phyloP scores from a whole-genome alignment of 2,113 vertebrate genomes.

The Regulus satrapa region DNA sequence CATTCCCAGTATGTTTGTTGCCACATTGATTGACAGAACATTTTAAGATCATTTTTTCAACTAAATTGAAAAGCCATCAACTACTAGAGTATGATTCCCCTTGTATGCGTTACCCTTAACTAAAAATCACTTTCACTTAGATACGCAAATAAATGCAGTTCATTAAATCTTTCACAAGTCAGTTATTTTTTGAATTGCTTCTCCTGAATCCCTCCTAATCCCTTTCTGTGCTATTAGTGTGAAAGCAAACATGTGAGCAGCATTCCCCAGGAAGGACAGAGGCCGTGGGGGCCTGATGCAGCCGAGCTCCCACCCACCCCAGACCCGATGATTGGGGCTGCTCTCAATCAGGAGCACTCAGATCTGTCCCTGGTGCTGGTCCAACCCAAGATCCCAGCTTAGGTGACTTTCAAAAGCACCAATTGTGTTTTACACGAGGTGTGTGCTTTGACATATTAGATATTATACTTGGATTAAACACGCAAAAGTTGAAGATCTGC shows the following conservation, averaged over 20 bases:
- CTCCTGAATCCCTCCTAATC: background rate
- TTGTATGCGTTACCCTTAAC: background rate
- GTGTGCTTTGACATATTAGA: background rate
- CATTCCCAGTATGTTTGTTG: background rate
- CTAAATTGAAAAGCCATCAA: background rate
- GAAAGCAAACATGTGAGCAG: background rate
- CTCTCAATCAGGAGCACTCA: background rate
- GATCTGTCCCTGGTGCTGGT: background rate
- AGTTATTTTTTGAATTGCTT: background rate
- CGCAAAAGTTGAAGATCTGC: background rate
- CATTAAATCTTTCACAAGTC: background rate
- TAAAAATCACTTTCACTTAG: background rate
- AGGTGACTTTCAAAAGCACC: background rate
- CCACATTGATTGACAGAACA: background rate
- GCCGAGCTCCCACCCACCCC: rapidly evolving
- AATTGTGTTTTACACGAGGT: background rate
- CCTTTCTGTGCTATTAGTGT: background rate
- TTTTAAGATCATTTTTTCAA: background rate
- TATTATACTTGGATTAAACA: background rate
- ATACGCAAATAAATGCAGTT: background rate
- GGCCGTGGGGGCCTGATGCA: background rate
- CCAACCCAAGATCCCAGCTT: background rate
- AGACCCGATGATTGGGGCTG: background rate
- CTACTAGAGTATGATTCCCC: background rate
- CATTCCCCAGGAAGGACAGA: background rate